Conservation (phyloP, 2,888 invertebrate species). For the Protophormia terraenovae region DNA sequence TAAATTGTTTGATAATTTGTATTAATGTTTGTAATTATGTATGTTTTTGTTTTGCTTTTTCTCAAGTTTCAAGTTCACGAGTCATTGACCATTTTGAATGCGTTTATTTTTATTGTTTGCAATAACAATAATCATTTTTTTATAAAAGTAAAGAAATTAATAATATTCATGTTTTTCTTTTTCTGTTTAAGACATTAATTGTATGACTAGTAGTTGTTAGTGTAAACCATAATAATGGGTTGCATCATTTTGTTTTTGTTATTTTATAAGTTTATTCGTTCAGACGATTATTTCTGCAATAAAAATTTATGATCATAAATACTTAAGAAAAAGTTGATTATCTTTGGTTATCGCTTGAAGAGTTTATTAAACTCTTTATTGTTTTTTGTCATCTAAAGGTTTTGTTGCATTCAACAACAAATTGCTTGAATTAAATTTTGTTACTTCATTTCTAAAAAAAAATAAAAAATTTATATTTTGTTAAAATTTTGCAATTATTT, state of each 20-base stretch:
- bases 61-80: conserved; percentile 76
- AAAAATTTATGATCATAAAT: background rate
- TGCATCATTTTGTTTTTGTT: conserved; percentile 8
- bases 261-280: background rate
- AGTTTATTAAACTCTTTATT: conserved; percentile 14
- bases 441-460: background rate
- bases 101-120: background rate
- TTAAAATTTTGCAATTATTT: background rate
- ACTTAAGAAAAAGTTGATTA: background rate
- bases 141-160: background rate
- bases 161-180: background rate
- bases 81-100: conserved; percentile 71
- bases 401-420: background rate
- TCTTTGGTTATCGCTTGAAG: background rate
- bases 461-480: background rate
- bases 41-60: background rate
- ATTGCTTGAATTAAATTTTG: background rate
- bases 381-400: background rate
- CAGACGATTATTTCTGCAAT: background rate
- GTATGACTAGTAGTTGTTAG: background rate
- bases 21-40: background rate
- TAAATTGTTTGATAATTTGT: too few relatives aligned
- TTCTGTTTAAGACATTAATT: background rate
- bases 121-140: background rate
- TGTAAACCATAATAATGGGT: background rate